These are phyloP conservation scores for Meloe dianella DNA, from an alignment of 2,888 invertebrate genomes.

Conservation along the genomic window DNA sequence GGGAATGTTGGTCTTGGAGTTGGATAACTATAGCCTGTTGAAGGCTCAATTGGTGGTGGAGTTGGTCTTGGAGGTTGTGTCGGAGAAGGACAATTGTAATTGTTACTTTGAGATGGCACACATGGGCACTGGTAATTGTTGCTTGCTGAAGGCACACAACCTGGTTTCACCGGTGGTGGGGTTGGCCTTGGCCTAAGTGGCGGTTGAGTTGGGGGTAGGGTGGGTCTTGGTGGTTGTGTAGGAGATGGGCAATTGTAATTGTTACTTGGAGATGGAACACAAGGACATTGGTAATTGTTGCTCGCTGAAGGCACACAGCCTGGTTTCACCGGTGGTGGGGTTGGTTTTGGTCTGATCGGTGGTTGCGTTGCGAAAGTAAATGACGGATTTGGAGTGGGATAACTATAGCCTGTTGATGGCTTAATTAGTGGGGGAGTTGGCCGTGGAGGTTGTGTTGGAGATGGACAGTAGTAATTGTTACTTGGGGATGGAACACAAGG, in stretches of 20 bases:
- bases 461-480: conserved; percentile 28
- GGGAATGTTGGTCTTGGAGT: conserved; percentile 15
- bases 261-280: background rate
- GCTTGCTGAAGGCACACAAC: conserved; percentile 7
- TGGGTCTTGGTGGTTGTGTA: background rate
- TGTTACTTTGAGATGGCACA: background rate
- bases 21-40: background rate
- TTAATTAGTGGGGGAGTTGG: conserved; percentile 17
- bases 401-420: background rate
- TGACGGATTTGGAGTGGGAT: conserved; percentile 19
- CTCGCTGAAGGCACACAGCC: conserved; percentile 12
- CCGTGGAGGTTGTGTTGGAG: conserved; percentile 27
- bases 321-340: background rate
- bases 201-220: background rate
- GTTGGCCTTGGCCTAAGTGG: background rate
- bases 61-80: background rate
- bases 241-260: background rate
- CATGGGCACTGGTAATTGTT: conserved; percentile 14
- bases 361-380: background rate
- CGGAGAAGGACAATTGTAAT: background rate
- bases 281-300: conserved; percentile 10
- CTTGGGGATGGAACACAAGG: conserved; percentile 22
- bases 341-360: background rate
- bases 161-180: background rate
- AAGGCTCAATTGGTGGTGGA: background rate